These are phyloP conservation scores for Pachyramphus minor DNA, from an alignment of 2,113 vertebrate genomes.

Conservation along the genomic window DNA sequence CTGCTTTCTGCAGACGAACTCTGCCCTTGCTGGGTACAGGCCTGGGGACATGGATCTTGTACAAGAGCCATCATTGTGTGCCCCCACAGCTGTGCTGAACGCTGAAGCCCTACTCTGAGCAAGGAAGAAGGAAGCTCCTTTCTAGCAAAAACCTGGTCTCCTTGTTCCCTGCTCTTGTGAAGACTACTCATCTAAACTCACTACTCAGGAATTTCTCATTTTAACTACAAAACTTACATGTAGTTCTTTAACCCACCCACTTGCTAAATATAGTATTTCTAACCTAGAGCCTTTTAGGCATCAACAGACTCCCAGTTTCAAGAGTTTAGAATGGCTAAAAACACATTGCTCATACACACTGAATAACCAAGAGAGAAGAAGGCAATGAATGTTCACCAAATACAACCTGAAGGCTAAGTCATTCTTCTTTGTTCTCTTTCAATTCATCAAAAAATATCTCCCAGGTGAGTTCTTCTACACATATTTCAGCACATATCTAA, in stretches of 20 bases:
- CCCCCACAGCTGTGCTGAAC: accelerated
- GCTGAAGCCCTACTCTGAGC: neutral
- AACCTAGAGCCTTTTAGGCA: neutral
- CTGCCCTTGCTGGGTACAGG: neutral
- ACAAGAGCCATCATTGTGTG: accelerated
- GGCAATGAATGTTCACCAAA: neutral
- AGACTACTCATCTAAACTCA: neutral
- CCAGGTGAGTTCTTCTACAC: neutral
- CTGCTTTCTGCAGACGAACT: neutral
- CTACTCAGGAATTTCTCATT: neutral
- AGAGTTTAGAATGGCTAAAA: neutral
- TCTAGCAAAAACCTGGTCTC: neutral
- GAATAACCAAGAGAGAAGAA: neutral
- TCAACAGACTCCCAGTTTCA: neutral
- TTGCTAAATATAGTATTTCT: neutral
- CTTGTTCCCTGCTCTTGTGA: neutral
- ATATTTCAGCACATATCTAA: neutral
- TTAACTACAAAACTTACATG: neutral
- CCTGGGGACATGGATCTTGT: neutral
- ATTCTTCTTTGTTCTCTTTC: neutral
- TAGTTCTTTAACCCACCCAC: accelerated
- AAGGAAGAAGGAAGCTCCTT: neutral
- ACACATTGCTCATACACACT: neutral
- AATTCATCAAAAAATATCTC: neutral
- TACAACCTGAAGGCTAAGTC: neutral